phyloP scores from a whole-genome alignment of 2,113 vertebrate genomes.

The Hemibagrus wyckioides region DNA sequence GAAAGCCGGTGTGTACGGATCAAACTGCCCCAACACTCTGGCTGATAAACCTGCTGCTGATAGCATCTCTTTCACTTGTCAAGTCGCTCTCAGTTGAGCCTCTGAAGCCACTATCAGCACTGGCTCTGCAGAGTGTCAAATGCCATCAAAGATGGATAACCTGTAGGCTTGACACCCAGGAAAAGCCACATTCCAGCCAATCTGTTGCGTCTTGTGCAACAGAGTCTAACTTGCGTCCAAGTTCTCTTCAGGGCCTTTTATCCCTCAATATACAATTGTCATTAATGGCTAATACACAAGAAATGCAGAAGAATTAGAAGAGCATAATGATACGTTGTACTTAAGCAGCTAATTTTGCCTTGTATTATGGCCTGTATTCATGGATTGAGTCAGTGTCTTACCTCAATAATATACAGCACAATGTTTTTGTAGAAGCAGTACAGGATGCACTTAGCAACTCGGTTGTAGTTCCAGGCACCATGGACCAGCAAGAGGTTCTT shows the following conservation, averaged over 20 bases:
- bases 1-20: conserved; percentile 54
- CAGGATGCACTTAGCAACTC: conserved; percentile 96
- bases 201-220: background rate
- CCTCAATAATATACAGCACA: conserved; percentile 98
- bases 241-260: background rate
- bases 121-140: conserved; percentile 66
- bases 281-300: background rate
- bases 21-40: conserved; percentile 58
- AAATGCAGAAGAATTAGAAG: background rate
- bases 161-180: conserved; percentile 20
- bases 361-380: background rate
- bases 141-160: conserved; percentile 51
- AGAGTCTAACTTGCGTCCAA: too few species aligned
- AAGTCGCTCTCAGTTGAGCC: conserved; percentile 55
- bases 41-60: conserved; percentile 66
- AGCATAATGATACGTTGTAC: background rate
- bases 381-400: conserved; percentile 61
- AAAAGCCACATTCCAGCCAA: conserved; percentile 37
- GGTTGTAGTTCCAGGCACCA: conserved; percentile 98
- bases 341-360: background rate
- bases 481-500: conserved; percentile 97
- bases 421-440: conserved; percentile 99
- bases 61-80: conserved; percentile 67
- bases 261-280: background rate
- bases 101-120: conserved; percentile 65